These are phyloP conservation scores for Epistrophella euchroma DNA, from an alignment of 2,888 invertebrate species.

Conservation along the genomic window DNA sequence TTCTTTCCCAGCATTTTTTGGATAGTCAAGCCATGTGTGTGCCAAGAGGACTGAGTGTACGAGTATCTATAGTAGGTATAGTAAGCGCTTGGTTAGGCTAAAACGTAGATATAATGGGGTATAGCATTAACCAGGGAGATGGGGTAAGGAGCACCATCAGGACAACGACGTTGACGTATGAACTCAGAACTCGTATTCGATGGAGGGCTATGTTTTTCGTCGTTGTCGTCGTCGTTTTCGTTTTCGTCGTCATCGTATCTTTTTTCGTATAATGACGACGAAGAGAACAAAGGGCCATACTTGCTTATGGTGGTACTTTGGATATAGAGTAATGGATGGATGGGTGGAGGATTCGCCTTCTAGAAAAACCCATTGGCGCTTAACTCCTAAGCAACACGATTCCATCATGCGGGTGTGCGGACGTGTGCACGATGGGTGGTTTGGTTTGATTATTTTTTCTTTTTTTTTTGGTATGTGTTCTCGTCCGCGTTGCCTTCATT, in stretches of 20 bases:
- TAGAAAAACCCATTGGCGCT: conserved; percentile 63
- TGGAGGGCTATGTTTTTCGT: conserved; percentile 67
- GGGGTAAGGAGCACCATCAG: conserved; percentile 47
- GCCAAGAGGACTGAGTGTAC: conserved; percentile 54
- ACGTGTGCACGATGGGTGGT: conserved; percentile 65
- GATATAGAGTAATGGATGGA: conserved; percentile 8
- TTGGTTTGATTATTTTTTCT: conserved; percentile 40
- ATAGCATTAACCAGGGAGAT: conserved; percentile 13
- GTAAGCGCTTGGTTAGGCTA: conserved; percentile 59
- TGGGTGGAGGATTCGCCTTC: conserved; percentile 12
- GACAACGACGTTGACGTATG: conserved; percentile 71
- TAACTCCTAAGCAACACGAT: conserved; percentile 73
- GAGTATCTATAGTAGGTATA: conserved; percentile 40
- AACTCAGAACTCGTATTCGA: conserved; percentile 66
- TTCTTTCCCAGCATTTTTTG: conserved; percentile 54
- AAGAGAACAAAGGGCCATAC: conserved; percentile 65
- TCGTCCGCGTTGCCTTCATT: conserved; percentile 64
- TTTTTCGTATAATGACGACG: conserved; percentile 39
- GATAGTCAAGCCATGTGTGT: conserved; percentile 73
- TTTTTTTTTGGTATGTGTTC: conserved; percentile 1
- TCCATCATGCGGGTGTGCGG: conserved; percentile 68
- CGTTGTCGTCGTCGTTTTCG: conserved; percentile 48
- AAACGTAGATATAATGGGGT: conserved; percentile 40
- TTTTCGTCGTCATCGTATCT: conserved; percentile 56
- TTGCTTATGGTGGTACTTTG: conserved; percentile 21